Percentiles rank a stretch among this genome's conserved stretches.
Evolutionary conservation across 1,140 invertebrate species (phyloP).

Genomic region (Temnothorax longispinosus): DNA sequence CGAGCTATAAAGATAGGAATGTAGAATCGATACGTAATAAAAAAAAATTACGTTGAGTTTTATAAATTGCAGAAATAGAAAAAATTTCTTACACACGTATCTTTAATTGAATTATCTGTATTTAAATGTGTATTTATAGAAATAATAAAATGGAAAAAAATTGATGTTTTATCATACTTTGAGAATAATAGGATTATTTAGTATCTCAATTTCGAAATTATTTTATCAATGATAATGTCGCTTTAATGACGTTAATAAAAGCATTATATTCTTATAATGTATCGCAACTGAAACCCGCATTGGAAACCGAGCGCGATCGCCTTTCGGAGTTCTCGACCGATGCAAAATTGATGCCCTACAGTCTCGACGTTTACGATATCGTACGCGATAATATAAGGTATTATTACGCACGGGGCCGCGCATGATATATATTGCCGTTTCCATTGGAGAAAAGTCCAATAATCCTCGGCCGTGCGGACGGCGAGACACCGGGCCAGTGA

Average conservation of each 20-base stretch:
- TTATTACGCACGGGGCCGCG: conserved; percentile 59
- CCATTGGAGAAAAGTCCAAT: conserved; percentile 66
- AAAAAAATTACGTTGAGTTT: neutral
- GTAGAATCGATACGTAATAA: conserved; percentile 30
- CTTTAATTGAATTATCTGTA: neutral
- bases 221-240: neutral
- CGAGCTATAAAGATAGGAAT: conserved; percentile 57
- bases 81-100: neutral
- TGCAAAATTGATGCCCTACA: conserved; percentile 54
- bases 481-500: conserved; percentile 55
- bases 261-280: neutral
- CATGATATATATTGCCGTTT: conserved; percentile 66
- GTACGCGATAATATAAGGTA: conserved; percentile 36
- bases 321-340: conserved; percentile 44
- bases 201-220: neutral
- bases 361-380: conserved; percentile 57
- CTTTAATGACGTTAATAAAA: neutral
- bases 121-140: neutral
- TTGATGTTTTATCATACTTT: neutral
- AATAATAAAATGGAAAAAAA: neutral
- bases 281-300: neutral
- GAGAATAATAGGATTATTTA: neutral
- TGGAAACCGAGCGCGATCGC: neutral
- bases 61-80: neutral
- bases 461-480: conserved; percentile 64